These are phyloP conservation scores for Ennomos quercinarius DNA, from an alignment of 2,888 invertebrate genomes.

Conservation along the genomic window DNA sequence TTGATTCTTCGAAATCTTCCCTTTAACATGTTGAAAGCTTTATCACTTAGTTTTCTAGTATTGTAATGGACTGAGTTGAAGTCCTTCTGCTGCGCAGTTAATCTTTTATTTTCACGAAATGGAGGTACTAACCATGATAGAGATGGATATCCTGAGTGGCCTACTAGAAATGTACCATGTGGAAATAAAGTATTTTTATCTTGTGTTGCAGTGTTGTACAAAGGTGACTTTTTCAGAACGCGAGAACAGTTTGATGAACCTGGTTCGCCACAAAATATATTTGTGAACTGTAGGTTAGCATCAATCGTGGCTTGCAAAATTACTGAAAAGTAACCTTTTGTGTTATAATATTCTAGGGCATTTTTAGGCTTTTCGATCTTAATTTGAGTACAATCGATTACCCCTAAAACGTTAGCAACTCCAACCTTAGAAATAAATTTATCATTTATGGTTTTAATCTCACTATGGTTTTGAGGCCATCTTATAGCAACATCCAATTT, in stretches of 20 bases:
- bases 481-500: constrained; percentile 64
- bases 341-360: constrained; percentile 63
- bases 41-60: constrained; percentile 63
- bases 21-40: constrained; percentile 61
- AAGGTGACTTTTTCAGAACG: constrained; percentile 63
- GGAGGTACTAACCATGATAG: constrained; percentile 67
- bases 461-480: constrained; percentile 62
- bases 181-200: constrained; percentile 60
- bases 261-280: constrained; percentile 70
- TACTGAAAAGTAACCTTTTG: constrained; percentile 66
- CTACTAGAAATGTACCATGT: constrained; percentile 62
- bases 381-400: constrained; percentile 65
- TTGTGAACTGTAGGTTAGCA: constrained; percentile 63
- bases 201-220: constrained; percentile 60
- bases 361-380: constrained; percentile 70
- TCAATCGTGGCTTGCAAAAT: constrained; percentile 66
- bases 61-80: constrained; percentile 61
- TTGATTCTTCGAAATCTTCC: constrained; percentile 63
- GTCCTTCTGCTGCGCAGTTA: constrained; percentile 62
- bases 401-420: constrained; percentile 62
- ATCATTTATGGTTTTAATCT: constrained; percentile 56
- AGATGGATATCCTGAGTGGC: constrained; percentile 66
- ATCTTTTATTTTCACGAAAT: constrained; percentile 64
- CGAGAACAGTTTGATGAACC: constrained; percentile 63
- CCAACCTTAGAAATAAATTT: constrained; percentile 60